Evolutionary conservation across 1,140 invertebrate genomes (phyloP).

Genomic region (Trichonephila clavata): DNA sequence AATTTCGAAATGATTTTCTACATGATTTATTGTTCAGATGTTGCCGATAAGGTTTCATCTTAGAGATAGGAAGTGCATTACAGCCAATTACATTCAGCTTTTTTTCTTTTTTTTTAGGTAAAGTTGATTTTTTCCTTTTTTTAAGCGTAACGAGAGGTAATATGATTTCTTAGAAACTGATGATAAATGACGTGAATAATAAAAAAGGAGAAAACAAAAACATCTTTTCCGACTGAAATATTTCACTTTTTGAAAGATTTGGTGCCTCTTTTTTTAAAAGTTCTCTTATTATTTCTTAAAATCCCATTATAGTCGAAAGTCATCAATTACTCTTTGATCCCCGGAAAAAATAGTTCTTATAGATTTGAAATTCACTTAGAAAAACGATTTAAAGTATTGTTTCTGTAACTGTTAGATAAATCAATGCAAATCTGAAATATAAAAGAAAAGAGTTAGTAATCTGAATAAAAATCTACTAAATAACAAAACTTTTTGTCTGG

Average conservation of each 20-base stretch:
- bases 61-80: conserved; percentile 13
- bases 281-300: neutral
- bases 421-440: too few relatives aligned
- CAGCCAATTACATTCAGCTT: conserved; percentile 14
- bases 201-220: neutral
- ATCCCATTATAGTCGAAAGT: neutral
- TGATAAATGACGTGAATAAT: conserved; percentile 11
- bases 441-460: too few relatives aligned
- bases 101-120: neutral
- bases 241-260: neutral
- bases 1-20: conserved; percentile 32
- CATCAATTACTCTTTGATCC: neutral
- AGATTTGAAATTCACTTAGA: neutral
- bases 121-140: neutral
- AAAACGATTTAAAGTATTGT: neutral
- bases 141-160: neutral
- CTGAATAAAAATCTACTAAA: neutral
- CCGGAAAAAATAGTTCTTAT: neutral
- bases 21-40: conserved; percentile 32
- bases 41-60: conserved; percentile 14
- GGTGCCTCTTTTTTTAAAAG: neutral
- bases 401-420: too few relatives aligned
- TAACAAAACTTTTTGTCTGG: too few relatives aligned
- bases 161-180: neutral
- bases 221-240: neutral